These are phyloP conservation scores for Anoplius nigerrimus DNA, from an alignment of 2,888 invertebrate species.

Conservation along the genomic window DNA sequence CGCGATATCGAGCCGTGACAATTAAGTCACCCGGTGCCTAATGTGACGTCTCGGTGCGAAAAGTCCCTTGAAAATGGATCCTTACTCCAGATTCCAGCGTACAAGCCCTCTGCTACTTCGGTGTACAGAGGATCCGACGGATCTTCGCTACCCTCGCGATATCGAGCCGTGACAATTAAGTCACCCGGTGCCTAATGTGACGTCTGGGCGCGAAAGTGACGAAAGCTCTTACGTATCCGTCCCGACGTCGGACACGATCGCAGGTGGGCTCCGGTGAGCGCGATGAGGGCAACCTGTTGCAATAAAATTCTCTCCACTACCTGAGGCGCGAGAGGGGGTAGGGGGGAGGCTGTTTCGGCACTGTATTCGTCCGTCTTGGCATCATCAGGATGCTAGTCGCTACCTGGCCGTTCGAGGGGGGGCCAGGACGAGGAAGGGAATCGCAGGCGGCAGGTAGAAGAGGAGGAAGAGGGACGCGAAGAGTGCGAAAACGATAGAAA, in stretches of 20 bases:
- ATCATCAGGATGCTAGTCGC: constrained; percentile 43
- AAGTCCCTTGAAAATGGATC: too few species aligned
- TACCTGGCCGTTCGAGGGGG: constrained; percentile 46
- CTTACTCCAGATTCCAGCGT: too few species aligned
- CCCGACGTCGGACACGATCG: constrained; percentile 42
- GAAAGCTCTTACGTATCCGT: background rate
- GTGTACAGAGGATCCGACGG: too few species aligned
- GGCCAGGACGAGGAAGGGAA: background rate
- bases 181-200: too few species aligned
- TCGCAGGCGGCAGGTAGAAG: too few species aligned
- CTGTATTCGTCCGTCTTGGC: background rate
- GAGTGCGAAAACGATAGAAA: constrained; percentile 1
- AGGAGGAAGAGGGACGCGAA: constrained; percentile 21
- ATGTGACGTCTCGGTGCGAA: too few species aligned
- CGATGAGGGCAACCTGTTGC: constrained; percentile 66
- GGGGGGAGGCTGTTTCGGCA: constrained; percentile 4
- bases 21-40: too few species aligned
- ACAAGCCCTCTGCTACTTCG: too few species aligned
- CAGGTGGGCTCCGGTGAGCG: constrained; percentile 53
- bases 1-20: too few species aligned
- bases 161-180: too few species aligned
- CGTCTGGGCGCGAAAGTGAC: too few species aligned
- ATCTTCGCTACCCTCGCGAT: too few species aligned
- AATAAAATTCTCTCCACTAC: constrained; percentile 57
- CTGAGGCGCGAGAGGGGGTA: constrained; percentile 28